These are phyloP conservation scores for Oncorhynchus kisutch DNA, from an alignment of 2,113 vertebrate genomes.

Conservation along the genomic window DNA sequence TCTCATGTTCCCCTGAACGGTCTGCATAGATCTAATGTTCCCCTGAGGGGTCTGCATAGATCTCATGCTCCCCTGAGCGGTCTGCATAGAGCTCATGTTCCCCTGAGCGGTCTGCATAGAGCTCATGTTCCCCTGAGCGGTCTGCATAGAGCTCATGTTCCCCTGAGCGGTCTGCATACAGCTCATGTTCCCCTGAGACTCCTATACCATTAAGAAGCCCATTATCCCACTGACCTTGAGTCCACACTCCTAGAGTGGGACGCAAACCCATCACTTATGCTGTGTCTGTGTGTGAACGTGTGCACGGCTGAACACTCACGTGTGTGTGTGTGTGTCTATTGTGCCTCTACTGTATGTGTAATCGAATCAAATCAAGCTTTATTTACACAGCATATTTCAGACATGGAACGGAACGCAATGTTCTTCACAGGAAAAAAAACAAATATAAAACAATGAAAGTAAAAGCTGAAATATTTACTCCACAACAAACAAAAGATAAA, in stretches of 20 bases:
- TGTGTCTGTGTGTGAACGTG: background rate
- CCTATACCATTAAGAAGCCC: conserved; percentile 37
- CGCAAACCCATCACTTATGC: conserved; percentile 18
- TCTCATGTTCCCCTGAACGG: conserved; percentile 14
- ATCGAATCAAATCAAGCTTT: no score
- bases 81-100: conserved; percentile 12
- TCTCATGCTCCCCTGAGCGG: conserved; percentile 18
- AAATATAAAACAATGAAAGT: no score
- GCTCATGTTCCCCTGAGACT: conserved; percentile 25
- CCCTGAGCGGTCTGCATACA: background rate
- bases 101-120: conserved; percentile 1
- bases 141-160: conserved; percentile 29
- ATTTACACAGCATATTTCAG: no score
- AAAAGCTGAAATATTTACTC: background rate
- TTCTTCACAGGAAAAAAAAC: no score
- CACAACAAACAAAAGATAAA: background rate
- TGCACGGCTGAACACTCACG: background rate
- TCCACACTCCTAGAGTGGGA: background rate
- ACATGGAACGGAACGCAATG: no score
- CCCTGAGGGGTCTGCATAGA: conserved; percentile 11
- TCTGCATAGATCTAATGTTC: no score
- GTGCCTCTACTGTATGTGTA: no score
- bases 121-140: conserved; percentile 9
- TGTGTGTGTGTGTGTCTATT: background rate
- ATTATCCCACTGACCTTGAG: conserved; percentile 28